A percentile compares a stretch with the other conserved stretches of the same genome.
phyloP scores from a whole-genome alignment of 64 coral and sea anemone genomes.

The Dendrophyllia cribrosa region DNA sequence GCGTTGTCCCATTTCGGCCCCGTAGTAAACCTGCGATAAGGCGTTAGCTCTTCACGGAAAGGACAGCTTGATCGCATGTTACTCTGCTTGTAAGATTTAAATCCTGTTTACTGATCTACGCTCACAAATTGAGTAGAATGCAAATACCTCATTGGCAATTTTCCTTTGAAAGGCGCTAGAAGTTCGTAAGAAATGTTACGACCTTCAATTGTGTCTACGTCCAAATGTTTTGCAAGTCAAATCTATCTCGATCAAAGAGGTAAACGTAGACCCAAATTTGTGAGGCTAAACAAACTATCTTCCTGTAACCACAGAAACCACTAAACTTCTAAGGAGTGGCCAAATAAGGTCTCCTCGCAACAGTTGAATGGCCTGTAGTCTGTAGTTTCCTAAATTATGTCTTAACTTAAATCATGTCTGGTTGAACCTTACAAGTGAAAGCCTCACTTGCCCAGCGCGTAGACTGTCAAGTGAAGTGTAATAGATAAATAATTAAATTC shows the following conservation, averaged over 20 bases:
- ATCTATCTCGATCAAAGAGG: background rate
- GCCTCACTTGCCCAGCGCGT: background rate
- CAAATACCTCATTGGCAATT: background rate
- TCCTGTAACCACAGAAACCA: background rate
- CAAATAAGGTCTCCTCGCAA: background rate
- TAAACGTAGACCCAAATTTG: background rate
- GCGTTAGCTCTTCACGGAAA: background rate
- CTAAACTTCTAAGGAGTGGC: background rate
- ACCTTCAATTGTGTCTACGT: background rate
- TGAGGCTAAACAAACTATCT: background rate
- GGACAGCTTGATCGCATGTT: background rate
- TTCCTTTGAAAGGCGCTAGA: too few relatives aligned
- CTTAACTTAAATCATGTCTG: background rate
- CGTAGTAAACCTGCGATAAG: background rate
- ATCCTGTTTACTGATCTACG: background rate
- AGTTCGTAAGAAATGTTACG: too few relatives aligned
- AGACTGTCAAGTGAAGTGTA: constrained; percentile 4
- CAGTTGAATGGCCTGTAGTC: background rate
- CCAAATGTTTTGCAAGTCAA: background rate
- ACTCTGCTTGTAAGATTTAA: background rate
- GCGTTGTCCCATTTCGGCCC: constrained; percentile 2
- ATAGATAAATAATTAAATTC: background rate
- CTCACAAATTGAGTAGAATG: background rate
- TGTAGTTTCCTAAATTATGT: background rate
- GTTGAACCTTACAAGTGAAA: constrained; percentile 21